Evolutionary conservation across 2,888 invertebrate genomes (phyloP), one percentile per base, ranked within the genome.

Genomic region (Habrosyne pyritoides): DNA sequence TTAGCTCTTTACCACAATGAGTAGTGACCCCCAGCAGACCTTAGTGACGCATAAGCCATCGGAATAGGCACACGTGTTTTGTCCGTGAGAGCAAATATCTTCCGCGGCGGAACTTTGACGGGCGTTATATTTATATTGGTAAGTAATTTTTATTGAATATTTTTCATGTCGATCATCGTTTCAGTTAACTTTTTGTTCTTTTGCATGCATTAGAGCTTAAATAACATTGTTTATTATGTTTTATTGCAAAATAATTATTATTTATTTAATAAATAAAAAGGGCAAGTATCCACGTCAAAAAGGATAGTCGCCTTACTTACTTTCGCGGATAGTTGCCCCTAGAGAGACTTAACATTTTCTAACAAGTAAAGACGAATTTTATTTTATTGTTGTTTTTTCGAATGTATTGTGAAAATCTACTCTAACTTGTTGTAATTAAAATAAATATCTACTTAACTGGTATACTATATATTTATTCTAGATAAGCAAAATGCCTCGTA

Each of bases 11-110:
- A 28, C 26, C 10, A 28, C 26, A 28, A 28, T 28, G 8, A 7
- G 26, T 28, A 28, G 26, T 28, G 26, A 5, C 26, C 2, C 26
- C 26, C 26, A n/a, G n/a, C n/a, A 56, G 46, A 30, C 52, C 52
- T 57, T 18, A 53, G 8, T 21, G 54, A 52, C 50, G 48, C 22
- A 49, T 54, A 55, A 55, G 22, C 53, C 53, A 28, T 56, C 21
- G 28, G 36, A 52, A 12, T 53, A 51, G 47, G 46, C 36, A 55
- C 53, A 52, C 28, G 51, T 24, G 56, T 57, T 57, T 60, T 55
- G 51, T 57, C 56, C 22, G 48, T 55, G 53, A 56, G 56, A 60
- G 53, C 53, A 53, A 60, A 60, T 36, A 60, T 60, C 51, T 55
- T 57, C 53, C 54, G 53, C 56, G 56, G 56, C 54, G 42, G 54